Base-by-base conservation (phyloP, 1,140 invertebrate genomes). In the Calosoma granatense region DNA sequence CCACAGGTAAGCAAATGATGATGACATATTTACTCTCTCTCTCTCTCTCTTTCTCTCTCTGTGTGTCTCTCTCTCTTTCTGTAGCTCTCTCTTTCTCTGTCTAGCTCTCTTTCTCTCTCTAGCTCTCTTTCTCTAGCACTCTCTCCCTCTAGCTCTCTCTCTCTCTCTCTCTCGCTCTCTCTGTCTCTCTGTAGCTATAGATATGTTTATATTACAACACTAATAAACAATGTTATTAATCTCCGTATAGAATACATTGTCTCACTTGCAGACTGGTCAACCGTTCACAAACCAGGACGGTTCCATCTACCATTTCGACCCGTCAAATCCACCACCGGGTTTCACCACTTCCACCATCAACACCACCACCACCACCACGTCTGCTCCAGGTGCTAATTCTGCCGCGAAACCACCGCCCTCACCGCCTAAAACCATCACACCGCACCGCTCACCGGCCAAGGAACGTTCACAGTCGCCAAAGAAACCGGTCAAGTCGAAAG, bases 221-320 rank as follows among this genome's bases (percentile, higher is more conserved):
- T 72, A 30, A 6, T 30, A 30, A 6, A 6, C 14, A 30, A 30
- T 30, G 4, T 30, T n/a, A n/a, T n/a, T n/a, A n/a, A n/a, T n/a
- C n/a, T n/a, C n/a, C n/a, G n/a, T 4, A 30, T 30, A 30, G 26
- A 30, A 30, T 57, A 57, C 4, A 22, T 61, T 56, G 51, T 51
- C 61, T 22, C 58, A 4, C 36, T 63, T 65, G 36, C 63, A 78
- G 70, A 82, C 78, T 64, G 81, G 82, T 20, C 76, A 81, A 69
- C 81, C 83, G 56, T 76, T 81, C 65, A 75, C 79, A 64, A 86
- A 86, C 72, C 68, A 76, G 59, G 83, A 86, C 72, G 82, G 83
- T 53, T 79, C 82, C 21, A 75, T 86, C 30, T 89, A 90, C 68
- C 83, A 83, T 56, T 87, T 82, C 68, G 84, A 87, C 68, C 86